Evolutionary conservation across 1,140 invertebrate genomes (phyloP), one percentile per base, ranked within the genome.

Genomic region (Zeugodacus cucurbitae): DNA sequence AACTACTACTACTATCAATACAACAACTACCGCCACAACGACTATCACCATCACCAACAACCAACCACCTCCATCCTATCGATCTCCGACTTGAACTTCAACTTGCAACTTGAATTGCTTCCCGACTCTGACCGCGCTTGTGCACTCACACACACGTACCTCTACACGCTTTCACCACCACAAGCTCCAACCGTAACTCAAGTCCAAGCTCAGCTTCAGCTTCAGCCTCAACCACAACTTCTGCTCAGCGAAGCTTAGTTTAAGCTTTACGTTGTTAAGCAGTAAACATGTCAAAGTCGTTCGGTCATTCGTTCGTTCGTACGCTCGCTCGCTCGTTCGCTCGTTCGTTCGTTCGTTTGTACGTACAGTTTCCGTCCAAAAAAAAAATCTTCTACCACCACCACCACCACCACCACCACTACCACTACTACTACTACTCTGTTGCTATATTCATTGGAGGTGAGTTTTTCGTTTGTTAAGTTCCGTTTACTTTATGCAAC

Each of bases 391-490:
- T 87, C 88, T 59, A 59, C 44, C 64, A 70, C 59, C 82, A 34
- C 86, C 22, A 59, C 86, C 67, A 54, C 26, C 62, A 32, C 62
- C 62, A 67, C 62, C 8, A 62, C 58, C 11, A 62, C 58, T 22
- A 62, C 58, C 22, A 34, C 67, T 86, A n/a, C 78, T 86, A 20
- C 54, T 87, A 58, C 82, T 67, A 85, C 88, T 87, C 26, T 86
- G 54, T 86, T 34, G 67, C 34, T 34, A 67, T 67, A 64, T 59
- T 82, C 11, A 64, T 89, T 85, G 85, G 90, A 91, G 90, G 90
- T 91, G 90, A 91, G 90, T 91, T 91, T 91, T 90, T 74, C 64
- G 62, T 90, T 90, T 89, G 88, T 90, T 87, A 37, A 20, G 67
- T 74, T 74, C 14, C 88, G 67, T 67, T 88, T 82, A 44, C 58